Evolutionary conservation across 2,113 vertebrate genomes (phyloP), one percentile per base, ranked within the genome.

Genomic region (Euleptes europaea): DNA sequence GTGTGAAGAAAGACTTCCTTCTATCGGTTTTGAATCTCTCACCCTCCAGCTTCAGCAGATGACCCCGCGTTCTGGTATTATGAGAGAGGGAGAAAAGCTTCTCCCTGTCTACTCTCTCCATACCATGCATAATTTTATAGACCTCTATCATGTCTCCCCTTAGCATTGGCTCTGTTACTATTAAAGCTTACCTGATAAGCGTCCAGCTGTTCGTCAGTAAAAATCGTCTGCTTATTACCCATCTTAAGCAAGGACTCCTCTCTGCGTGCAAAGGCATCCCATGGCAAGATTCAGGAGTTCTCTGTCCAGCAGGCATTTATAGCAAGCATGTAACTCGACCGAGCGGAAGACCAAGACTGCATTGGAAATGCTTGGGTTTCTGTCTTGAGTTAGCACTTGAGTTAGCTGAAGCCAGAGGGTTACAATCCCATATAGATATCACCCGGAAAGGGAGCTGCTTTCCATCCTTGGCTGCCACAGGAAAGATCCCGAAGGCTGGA

Each of bases 141-240:
- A n/a, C n/a, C n/a, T n/a, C n/a, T n/a, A n/a, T n/a, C n/a, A n/a
- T n/a, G n/a, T n/a, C n/a, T n/a, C n/a, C n/a, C n/a, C n/a, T n/a
- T n/a, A n/a, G n/a, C n/a, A n/a, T n/a, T n/a, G n/a, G 70, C 69
- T 70, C 69, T 72, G 6, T 51, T 42, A 19, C 9, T 7, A 6
- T 11, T 26, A 42, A 72, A 44, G 40, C 96, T 97, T 95, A 99
- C 98, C 98, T 99, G 98, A 85, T 98, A 98, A 88, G 98, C 98
- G 90, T 98, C 98, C 86, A 98, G 97, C 94, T 98, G 98, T 95
- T 98, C 98, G 93, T 98, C 98, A 82, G 98, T 98, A 96, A 98
- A 99, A 94, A 99, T 99, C 8, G 98, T 99, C 94, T 99, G 98
- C 92, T 98, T 98, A 95, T 98, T 98, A 78, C 98, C 98, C 98